Evolutionary conservation across 1,140 invertebrate species (phyloP).

Genomic region (Drosophila subobscura): DNA sequence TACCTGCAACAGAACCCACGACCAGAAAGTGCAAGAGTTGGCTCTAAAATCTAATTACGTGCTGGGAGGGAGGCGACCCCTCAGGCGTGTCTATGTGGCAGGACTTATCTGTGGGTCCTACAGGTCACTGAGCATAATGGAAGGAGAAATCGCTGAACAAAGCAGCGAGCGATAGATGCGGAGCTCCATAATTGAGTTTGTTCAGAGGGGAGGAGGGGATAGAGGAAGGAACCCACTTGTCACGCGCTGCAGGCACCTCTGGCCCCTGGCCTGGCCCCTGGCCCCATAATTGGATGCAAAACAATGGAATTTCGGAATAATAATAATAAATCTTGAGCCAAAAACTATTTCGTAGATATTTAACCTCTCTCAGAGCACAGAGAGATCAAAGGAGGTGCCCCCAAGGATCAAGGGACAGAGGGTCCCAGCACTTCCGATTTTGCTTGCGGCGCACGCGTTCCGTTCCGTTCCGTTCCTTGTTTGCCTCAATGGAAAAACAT

Average conservation of each 20-base stretch:
- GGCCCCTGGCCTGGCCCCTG: background rate
- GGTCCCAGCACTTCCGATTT: constrained; percentile 61
- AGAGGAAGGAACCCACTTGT: constrained; percentile 19
- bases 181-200: too few species aligned
- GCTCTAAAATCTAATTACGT: constrained; percentile 74
- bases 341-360: constrained; percentile 49
- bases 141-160: constrained; percentile 17
- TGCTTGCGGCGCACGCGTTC: constrained; percentile 51
- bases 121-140: constrained; percentile 53
- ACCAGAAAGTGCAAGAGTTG: constrained; percentile 48
- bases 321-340: constrained; percentile 48
- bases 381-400: constrained; percentile 30
- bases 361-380: constrained; percentile 25
- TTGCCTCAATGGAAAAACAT: constrained; percentile 57
- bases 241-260: constrained; percentile 1
- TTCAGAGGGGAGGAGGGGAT: too few species aligned
- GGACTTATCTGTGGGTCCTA: constrained; percentile 52
- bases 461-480: constrained; percentile 14
- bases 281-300: constrained; percentile 35
- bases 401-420: background rate
- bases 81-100: constrained; percentile 5
- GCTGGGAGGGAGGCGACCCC: background rate
- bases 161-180: too few species aligned
- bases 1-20: constrained; percentile 35
- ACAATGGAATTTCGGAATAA: constrained; percentile 42